A percentile compares a stretch with the other conserved stretches of the same genome.
Conservation (phyloP, 2,113 vertebrate species). For the Muscicapa adusta region DNA sequence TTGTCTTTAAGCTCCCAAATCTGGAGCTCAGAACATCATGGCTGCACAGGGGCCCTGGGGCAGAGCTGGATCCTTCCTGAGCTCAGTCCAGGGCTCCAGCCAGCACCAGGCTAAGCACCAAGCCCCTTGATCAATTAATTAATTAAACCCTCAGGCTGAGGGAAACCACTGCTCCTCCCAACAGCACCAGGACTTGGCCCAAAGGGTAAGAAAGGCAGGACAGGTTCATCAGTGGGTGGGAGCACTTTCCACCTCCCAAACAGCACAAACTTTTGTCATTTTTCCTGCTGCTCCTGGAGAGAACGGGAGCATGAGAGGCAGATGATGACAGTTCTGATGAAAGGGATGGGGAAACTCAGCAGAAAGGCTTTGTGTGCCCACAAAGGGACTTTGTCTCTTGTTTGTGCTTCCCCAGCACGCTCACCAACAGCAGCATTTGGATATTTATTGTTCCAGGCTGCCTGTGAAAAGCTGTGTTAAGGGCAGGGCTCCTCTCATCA, state of each 20-base stretch:
- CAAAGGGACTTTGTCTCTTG: constrained; percentile 13
- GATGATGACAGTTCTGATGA: background rate
- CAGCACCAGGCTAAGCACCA: accelerated
- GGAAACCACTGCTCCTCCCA: background rate
- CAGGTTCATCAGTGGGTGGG: background rate
- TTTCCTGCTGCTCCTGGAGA: background rate
- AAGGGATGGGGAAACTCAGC: background rate
- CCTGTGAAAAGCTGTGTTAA: background rate
- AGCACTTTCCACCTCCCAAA: background rate
- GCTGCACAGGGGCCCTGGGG: background rate
- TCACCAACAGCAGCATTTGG: constrained; percentile 1
- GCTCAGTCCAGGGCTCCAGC: accelerated
- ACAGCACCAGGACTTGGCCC: background rate
- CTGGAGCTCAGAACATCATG: background rate
- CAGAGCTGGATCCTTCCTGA: background rate
- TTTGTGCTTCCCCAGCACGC: background rate
- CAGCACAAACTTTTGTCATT: background rate
- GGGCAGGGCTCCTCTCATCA: background rate
- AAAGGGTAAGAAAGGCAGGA: background rate
- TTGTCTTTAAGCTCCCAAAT: background rate
- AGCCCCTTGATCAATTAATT: background rate
- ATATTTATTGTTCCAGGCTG: constrained; percentile 15
- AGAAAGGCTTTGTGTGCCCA: constrained; percentile 33
- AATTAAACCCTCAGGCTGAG: accelerated
- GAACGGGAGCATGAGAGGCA: background rate